phyloP scores from a whole-genome alignment of 2,797 vertebrate species.

The Mormyrops attenuatus region DNA sequence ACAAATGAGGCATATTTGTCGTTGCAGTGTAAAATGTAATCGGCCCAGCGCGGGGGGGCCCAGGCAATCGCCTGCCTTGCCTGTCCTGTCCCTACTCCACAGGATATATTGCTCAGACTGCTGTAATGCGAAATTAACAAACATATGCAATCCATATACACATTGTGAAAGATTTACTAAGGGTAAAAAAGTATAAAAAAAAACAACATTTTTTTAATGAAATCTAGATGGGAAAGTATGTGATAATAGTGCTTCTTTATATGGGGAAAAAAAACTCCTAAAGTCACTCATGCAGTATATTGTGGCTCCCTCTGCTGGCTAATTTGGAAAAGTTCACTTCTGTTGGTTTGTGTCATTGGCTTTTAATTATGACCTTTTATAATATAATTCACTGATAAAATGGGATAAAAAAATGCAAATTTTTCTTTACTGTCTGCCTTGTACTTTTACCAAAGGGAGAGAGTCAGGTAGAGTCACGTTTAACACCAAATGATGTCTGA shows the following conservation, averaged over 20 bases:
- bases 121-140: neutral
- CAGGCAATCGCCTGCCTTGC: neutral
- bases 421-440: neutral
- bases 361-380: neutral
- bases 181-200: neutral
- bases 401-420: neutral
- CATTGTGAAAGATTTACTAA: neutral
- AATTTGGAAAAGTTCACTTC: neutral
- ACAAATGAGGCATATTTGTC: neutral
- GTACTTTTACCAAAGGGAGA: neutral
- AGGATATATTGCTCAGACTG: neutral
- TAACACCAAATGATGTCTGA: neutral
- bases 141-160: neutral
- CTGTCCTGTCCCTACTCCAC: neutral
- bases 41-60: neutral
- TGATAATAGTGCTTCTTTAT: neutral
- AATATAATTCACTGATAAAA: neutral
- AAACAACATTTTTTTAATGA: neutral
- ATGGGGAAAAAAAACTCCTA: neutral
- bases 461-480: neutral
- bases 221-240: neutral
- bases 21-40: neutral
- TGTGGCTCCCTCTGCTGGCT: constrained; percentile 7
- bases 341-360: neutral
- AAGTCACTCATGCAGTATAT: neutral